Evolutionary conservation across 2,888 invertebrate genomes (phyloP), one percentile per base, ranked within the genome.

Genomic region (Poecilus cupreus): DNA sequence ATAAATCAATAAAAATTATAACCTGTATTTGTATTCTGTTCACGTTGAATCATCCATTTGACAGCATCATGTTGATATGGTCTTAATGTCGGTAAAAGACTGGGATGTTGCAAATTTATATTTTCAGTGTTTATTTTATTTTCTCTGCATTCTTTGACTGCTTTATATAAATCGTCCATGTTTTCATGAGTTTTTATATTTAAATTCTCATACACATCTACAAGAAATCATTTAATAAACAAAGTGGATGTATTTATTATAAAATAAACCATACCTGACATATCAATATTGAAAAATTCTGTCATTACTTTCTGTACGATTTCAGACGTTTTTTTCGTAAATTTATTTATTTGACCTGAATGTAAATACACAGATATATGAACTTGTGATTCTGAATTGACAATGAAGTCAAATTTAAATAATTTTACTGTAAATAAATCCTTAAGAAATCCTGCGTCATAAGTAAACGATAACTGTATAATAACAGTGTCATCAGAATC

Each of bases 51-150:
- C 93, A 95, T 93, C 95, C 95, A 95, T 43, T 87, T 86, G 0
- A 95, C 93, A 24, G 94, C 94, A 64, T 90, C 88, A 82, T 88
- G 86, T 87, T 95, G 95, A 86, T 95, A 95, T 1, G 90, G 90
- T 76, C 94, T 88, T 11, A 95, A 87, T 43, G 83, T 87, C 0
- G 94, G 94, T 77, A 89, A 88, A 54, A 93, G 87, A 82, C 85
- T 83, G 13, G 84, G 68, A 80, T 91, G 91, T 83, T 90, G 88
- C 3, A 89, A 86, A 74, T 82, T 37, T 43, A 78, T 16, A n/a
- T 80, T 54, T 13, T 54, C 49, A 16, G 5, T 5, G n/a, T 11
- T 74, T 39, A 16, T 16, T 32, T 51, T 64, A 10, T 32, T 49
- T 24, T 79, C 64, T 32, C 43, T 79, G 6, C 49, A 37, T 26